Conservation (phyloP, 2,888 invertebrate species). For the Bombylius discolor region DNA sequence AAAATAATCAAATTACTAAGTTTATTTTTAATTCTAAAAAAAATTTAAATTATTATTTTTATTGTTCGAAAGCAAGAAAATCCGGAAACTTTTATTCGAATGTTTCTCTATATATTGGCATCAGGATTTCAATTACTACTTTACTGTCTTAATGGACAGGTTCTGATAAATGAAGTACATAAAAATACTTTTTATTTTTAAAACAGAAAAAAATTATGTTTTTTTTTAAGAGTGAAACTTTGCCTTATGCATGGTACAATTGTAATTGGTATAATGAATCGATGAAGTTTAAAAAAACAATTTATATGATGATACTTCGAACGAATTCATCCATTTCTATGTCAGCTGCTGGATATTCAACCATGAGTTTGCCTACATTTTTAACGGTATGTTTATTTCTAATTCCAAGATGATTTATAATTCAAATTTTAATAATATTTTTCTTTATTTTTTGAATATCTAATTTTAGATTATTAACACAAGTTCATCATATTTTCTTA, state of each 20-base stretch:
- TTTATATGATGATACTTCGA: slow-evolving; percentile 25
- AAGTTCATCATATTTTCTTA: slow-evolving; percentile 9
- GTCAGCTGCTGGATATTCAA: slow-evolving; percentile 25
- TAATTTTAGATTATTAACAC: slow-evolving; percentile 7
- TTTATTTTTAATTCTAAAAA: not conserved
- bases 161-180: not conserved
- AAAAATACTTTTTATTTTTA: not conserved
- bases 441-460: no score
- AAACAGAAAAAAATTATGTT: not conserved
- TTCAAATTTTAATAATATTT: not conserved
- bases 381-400: slow-evolving; percentile 16
- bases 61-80: not conserved
- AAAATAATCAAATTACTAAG: not conserved
- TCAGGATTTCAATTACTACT: not conserved
- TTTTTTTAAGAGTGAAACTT: slow-evolving; percentile 21
- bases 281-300: slow-evolving; percentile 20
- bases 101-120: not conserved
- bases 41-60: not conserved
- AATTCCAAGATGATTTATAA: not conserved
- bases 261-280: slow-evolving; percentile 27
- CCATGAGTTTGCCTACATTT: slow-evolving; percentile 23
- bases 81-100: not conserved
- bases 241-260: slow-evolving; percentile 23
- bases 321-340: slow-evolving; percentile 18
- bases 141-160: not conserved